Evolutionary conservation across 1,140 invertebrate genomes (phyloP), one percentile per base, ranked within the genome.

Genomic region (Lethocerus indicus): DNA sequence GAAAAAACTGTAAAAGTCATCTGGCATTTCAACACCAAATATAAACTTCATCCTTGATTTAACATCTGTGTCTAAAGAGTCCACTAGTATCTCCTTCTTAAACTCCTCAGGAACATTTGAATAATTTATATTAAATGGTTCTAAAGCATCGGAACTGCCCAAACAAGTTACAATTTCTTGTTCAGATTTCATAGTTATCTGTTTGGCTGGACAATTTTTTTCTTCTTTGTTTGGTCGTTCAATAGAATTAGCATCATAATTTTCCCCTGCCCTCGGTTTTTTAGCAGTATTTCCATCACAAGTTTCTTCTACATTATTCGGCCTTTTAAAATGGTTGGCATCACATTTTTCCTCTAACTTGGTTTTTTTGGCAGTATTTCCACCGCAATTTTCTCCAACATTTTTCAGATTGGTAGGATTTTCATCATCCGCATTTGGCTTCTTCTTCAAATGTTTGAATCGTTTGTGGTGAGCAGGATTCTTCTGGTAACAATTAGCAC

Each of bases 1-100:
- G 73, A 81, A 88, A 61, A 90, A 84, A 32, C 77, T 67, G 61
- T 81, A 93, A 63, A 95, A 93, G 65, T 94, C 89, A 40, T 73
- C 59, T 12, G 90, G 89, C 86, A 94, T 91, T 54, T 87, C 71
- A 1, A 87, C 75, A 26, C 90, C 63, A 64, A 91, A 90, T 57
- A 83, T 75, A 52, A 79, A 67, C 57, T 77, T 75, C 48, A 89
- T 81, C 44, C 26, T 47, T 23, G 20, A 2, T n/a, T 36, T 47
- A 21, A 23, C 23, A 45, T 26, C 24, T 9, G 18, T 12, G 37
- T 14, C 14, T 18, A 18, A 18, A 40, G 6, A 14, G 16, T 9
- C 16, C 7, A 9, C 37, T 14, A 32, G 29, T 32, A 32, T 9
- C 9, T 9, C 9, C 9, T 32, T n/a, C 9, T 32, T n/a, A n/a